Percentiles rank a stretch among this genome's conserved stretches.
phyloP scores from a whole-genome alignment of 1,140 invertebrate species.

The Drosophila pseudoananassae region DNA sequence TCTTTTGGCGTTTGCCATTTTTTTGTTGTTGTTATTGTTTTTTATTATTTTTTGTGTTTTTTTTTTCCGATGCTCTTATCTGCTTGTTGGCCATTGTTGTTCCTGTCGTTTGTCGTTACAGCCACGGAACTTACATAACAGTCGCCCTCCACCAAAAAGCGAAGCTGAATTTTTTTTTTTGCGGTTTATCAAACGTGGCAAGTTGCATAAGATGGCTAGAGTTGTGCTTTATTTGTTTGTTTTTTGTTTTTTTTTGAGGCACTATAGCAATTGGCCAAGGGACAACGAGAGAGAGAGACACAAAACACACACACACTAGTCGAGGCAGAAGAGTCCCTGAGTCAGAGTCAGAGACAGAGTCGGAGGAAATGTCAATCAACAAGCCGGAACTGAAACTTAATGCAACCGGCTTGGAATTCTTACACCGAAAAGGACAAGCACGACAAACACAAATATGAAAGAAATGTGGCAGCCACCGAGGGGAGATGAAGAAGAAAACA shows the following conservation, averaged over 20 bases:
- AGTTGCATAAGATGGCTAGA: constrained; percentile 47
- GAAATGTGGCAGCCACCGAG: neutral
- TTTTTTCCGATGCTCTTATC: constrained; percentile 34
- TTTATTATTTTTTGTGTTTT: constrained; percentile 5
- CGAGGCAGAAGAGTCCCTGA: neutral
- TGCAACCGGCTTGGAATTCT: constrained; percentile 62
- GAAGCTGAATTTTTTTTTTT: constrained; percentile 15
- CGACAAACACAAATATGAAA: constrained; percentile 20
- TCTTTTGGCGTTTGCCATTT: constrained; percentile 1
- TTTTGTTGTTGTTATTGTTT: neutral
- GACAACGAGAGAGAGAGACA: constrained; percentile 6
- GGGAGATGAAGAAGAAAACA: no score
- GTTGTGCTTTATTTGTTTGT: constrained; percentile 3
- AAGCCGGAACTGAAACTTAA: constrained; percentile 73
- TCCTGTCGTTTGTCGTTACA: constrained; percentile 41
- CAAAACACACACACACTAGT: neutral
- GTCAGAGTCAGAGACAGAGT: neutral
- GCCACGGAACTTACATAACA: constrained; percentile 41
- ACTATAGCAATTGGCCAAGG: constrained; percentile 14
- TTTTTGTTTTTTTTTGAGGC: neutral
- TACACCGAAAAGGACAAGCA: constrained; percentile 6
- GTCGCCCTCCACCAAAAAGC: neutral
- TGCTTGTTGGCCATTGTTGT: constrained; percentile 34
- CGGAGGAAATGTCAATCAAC: constrained; percentile 75
- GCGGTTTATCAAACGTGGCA: constrained; percentile 48